Evolutionary conservation across 2,797 vertebrate species (phyloP), one percentile per base, ranked within the genome.

Genomic region (Buceros bicornis): DNA sequence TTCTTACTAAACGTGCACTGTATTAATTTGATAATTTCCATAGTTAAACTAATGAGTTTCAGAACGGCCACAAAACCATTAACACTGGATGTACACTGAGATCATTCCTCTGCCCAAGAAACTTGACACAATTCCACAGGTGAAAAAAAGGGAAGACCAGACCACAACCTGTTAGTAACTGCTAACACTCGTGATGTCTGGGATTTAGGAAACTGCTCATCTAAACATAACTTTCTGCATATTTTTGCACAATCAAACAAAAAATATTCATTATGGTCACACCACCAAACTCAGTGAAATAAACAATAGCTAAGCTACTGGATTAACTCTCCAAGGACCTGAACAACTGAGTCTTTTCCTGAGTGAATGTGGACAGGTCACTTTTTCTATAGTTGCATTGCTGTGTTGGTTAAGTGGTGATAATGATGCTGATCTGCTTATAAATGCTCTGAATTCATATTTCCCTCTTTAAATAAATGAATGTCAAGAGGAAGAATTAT

Each of bases 331-430:
- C 37, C 37, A 50, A 79, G 18, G 26, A 53, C 25, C 28, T 24
- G 58, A 86, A 62, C 22, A 29, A 58, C 20, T 7, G 6, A 45
- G 3, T 29, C 6, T 54, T 82, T 37, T 66, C 35, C 45, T 51
- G 13, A 3, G 10, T 43, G 20, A 72, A 66, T 0, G 2, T 11
- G n/a, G 7, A 3, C 29, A 31, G 70, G 15, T 56, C 3, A 4
- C 40, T 60, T 71, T 45, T 50, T 29, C 33, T 53, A 8, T 8
- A 22, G 53, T 2, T 47, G 16, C 26, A 18, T 40, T 72, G 5
- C 25, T 82, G 14, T 48, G 10, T 16, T 76, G 13, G 8, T 78
- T 24, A 79, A 74, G 81, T 18, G 7, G 35, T 16, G n/a, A 37
- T 26, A 50, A 25, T 5, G 40, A 62, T 54, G 28, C 7, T 29